Percentiles rank a stretch among this genome's conserved stretches.
Evolutionary conservation across 2,888 invertebrate species (phyloP).

Genomic region (Tyria jacobaeae): DNA sequence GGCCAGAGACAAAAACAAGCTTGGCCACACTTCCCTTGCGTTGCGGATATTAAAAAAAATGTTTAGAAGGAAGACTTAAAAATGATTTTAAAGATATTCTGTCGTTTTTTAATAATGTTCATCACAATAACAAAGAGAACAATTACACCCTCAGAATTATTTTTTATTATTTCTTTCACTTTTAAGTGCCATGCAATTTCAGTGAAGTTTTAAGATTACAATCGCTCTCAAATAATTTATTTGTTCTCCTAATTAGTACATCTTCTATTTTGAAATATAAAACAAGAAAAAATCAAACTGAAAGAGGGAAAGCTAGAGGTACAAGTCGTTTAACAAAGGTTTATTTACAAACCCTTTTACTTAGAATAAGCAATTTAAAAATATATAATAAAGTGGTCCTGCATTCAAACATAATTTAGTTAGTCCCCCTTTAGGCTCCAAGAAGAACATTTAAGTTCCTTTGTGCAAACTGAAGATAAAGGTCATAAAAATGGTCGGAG

Average conservation of each 20-base stretch:
- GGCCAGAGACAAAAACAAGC: conserved; percentile 74
- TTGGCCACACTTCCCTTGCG: conserved; percentile 65
- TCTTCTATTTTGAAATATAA: neutral
- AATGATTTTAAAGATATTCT: conserved; percentile 28
- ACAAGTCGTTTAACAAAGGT: neutral
- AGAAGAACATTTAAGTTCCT: conserved; percentile 37
- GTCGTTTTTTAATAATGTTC: neutral
- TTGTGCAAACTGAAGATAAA: conserved; percentile 43
- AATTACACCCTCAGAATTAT: too few species aligned
- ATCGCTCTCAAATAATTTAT: too few species aligned
- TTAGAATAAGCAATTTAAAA: neutral
- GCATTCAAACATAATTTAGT: conserved; percentile 28
- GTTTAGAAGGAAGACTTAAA: conserved; percentile 62
- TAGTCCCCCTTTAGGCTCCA: conserved; percentile 39
- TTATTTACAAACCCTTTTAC: neutral
- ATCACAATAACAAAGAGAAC: too few species aligned
- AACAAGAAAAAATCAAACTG: neutral
- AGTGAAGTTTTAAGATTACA: too few species aligned
- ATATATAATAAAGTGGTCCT: neutral
- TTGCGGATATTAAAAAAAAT: conserved; percentile 66
- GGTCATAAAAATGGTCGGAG: conserved; percentile 48
- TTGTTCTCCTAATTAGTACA: neutral
- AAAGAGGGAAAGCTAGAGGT: neutral
- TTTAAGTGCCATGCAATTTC: too few species aligned
- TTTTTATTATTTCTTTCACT: too few species aligned